Conservation (phyloP, 2,888 invertebrate genomes). For the Xanthostigma xanthostigma region DNA sequence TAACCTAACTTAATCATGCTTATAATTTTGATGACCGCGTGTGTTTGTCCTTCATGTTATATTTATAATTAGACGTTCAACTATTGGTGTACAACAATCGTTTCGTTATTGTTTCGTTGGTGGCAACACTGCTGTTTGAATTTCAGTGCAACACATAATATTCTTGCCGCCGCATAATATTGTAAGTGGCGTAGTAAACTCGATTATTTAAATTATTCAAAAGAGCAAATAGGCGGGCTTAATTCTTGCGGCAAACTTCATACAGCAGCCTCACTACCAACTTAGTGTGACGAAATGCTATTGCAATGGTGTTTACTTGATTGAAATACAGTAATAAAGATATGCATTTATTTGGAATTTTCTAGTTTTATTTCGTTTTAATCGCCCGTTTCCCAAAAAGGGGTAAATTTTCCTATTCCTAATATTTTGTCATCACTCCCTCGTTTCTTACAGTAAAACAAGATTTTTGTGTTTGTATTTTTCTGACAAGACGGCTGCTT, state of each 20-base stretch:
- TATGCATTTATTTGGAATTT: conserved; percentile 54
- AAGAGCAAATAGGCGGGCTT: no score
- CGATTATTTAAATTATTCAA: no score
- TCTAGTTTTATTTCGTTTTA: not conserved
- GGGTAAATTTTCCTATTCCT: not conserved
- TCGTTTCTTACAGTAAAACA: no score
- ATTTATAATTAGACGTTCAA: conserved; percentile 8
- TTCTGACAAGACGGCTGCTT: no score
- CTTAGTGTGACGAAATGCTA: conserved; percentile 22
- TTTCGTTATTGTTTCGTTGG: conserved; percentile 23
- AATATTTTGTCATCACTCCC: no score
- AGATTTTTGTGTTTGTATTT: no score
- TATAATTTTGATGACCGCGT: conserved; percentile 7
- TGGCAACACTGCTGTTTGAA: conserved; percentile 3
- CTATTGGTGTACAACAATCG: conserved; percentile 36
- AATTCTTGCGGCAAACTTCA: no score
- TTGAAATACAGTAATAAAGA: conserved; percentile 56
- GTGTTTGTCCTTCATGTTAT: conserved; percentile 7
- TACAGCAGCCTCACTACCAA: no score
- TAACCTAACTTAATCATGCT: conserved; percentile 8
- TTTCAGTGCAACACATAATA: no score
- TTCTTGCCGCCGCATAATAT: no score
- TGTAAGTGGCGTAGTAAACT: no score
- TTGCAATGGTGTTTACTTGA: conserved; percentile 42
- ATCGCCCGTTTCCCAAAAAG: no score